Evolutionary conservation across 2,888 invertebrate species (phyloP).

Genomic region (Ichneumoninae sp.): DNA sequence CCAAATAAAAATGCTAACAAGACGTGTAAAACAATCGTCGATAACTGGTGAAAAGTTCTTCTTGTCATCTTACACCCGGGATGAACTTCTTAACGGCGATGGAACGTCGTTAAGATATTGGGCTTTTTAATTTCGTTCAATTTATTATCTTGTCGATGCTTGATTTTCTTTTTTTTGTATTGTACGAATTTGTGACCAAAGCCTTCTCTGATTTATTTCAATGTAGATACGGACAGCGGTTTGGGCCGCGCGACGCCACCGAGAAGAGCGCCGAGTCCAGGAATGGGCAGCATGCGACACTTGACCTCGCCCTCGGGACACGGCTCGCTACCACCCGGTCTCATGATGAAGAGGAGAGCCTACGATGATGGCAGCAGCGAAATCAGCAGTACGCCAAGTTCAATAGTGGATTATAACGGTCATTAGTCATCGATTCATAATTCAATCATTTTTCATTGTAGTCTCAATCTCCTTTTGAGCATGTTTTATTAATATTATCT

Average conservation of each 20-base stretch:
- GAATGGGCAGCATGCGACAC: conserved; percentile 90
- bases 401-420: conserved; percentile 95
- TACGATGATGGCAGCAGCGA: conserved; percentile 93
- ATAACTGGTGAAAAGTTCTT: conserved; percentile 62
- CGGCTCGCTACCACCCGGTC: conserved; percentile 91
- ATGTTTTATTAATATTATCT: conserved; percentile 8
- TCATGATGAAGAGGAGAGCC: conserved; percentile 89
- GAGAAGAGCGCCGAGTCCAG: conserved; percentile 93
- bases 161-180: conserved; percentile 1
- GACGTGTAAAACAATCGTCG: conserved; percentile 39
- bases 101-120: conserved; percentile 53
- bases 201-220: conserved; percentile 80
- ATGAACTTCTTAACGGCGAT: conserved; percentile 46
- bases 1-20: conserved; percentile 45
- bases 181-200: conserved; percentile 43
- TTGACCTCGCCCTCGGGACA: conserved; percentile 94
- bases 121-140: conserved; percentile 47
- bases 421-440: conserved; percentile 78
- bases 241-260: conserved; percentile 95
- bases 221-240: conserved; percentile 92
- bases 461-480: not conserved
- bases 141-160: conserved; percentile 46
- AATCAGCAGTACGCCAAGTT: conserved; percentile 93
- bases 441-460: conserved; percentile 7
- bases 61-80: conserved; percentile 25